Evolutionary conservation across 2,113 vertebrate species (phyloP), one percentile per base, ranked within the genome.

Genomic region (Aythya baeri): DNA sequence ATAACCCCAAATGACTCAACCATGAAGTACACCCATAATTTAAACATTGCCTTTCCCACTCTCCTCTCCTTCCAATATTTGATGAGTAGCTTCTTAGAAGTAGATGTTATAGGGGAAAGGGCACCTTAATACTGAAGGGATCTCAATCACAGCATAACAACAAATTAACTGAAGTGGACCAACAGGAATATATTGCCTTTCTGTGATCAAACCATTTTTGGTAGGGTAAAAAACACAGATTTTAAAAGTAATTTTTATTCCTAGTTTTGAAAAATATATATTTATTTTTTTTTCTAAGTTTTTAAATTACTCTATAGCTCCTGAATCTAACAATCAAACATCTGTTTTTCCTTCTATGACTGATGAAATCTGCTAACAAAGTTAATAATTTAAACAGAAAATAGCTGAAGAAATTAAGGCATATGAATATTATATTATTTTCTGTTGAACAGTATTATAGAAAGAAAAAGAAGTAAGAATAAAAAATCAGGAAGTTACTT

Each of bases 341-440:
- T 1, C 11, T 32, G 1, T 1, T 7, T 76, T 52, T 61, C 22
- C 3, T 67, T 38, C 15, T 54, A 32, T 9, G 22, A 55, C 13
- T 41, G 32, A 88, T 18, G 1, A 65, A 55, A 65, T 65, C 13
- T 59, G 21, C 21, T 46, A 72, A 85, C 27, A 1, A 32, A 52
- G 7, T 21, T 8, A 75, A 4, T 4, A 38, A 43, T 77, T 80
- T 57, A 49, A 4, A 41, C 7, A 26, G 1, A 59, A 73, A 68
- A 13, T 11, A 87, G 11, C 6, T 61, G 11, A 7, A 43, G 31
- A 79, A 68, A 76, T 59, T 25, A 79, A 81, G 6, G 5, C 4
- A 41, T 11, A 41, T 3, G 49, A 0, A 31, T 6, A 31, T 17
- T 31, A 3, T 13, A 31, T 17, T 31, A 3, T 13, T 23, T n/a